Percentiles rank a stretch among this genome's conserved stretches.
Conservation (phyloP, 37 sponge, comb jelly and placozoan species). For the Ephydatia muelleri region DNA sequence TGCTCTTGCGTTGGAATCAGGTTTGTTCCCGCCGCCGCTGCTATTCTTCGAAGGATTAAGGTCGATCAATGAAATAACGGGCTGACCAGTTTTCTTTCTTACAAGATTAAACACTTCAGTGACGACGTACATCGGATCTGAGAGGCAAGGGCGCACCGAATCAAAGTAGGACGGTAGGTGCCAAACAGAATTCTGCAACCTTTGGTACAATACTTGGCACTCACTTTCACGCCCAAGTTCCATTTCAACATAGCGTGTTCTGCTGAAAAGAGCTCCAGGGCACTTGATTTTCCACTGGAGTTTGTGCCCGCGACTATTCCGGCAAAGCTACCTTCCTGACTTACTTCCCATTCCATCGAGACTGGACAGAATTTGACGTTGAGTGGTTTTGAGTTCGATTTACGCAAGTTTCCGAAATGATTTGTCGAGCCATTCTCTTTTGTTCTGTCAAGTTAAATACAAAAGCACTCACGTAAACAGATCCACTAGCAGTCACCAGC, state of each 20-base stretch:
- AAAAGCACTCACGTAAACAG: background rate
- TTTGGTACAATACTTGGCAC: background rate
- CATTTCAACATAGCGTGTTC: background rate
- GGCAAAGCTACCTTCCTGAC: background rate
- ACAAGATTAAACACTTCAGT: background rate
- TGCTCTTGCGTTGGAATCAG: background rate
- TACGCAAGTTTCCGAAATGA: background rate
- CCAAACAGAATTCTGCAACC: background rate
- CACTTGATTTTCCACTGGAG: background rate
- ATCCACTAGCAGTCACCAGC: background rate
- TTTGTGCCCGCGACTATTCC: background rate
- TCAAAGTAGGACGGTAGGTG: background rate
- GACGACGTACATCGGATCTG: background rate
- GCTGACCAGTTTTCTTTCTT: background rate
- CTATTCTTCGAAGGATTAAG: constrained; percentile 1
- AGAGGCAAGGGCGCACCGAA: background rate
- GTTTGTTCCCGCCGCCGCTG: background rate
- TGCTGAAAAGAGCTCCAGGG: background rate
- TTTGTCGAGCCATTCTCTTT: background rate
- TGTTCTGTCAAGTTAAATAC: background rate
- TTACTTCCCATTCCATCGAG: background rate
- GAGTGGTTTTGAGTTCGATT: background rate
- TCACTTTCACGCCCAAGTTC: background rate
- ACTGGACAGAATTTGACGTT: background rate
- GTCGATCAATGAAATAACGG: background rate